Conservation (phyloP, 2,113 vertebrate species). For the Holacanthus passer region DNA sequence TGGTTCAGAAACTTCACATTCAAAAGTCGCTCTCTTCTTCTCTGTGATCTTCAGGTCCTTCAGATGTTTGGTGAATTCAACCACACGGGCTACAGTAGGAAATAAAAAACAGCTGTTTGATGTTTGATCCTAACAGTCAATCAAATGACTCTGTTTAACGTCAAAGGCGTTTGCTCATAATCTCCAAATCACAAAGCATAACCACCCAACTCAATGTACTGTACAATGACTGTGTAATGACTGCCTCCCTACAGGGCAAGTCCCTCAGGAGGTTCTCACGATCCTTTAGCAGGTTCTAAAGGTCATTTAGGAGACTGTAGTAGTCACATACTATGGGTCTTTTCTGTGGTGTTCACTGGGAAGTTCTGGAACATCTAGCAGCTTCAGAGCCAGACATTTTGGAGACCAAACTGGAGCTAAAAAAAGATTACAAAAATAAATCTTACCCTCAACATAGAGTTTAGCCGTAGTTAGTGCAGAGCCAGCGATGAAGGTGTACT, state of each 20-base stretch:
- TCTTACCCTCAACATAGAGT: constrained; percentile 93
- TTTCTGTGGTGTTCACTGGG: background rate
- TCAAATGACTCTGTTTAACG: background rate
- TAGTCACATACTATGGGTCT: too few species aligned
- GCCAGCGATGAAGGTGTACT: constrained; percentile 94
- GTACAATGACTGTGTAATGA: too few species aligned
- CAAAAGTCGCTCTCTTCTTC: constrained; percentile 96
- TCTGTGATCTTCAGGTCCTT: constrained; percentile 96
- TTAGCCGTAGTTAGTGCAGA: constrained; percentile 90
- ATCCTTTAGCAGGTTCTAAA: too few species aligned
- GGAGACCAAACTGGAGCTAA: background rate
- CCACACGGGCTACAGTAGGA: constrained; percentile 89
- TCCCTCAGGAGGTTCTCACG: too few species aligned
- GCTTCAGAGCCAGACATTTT: background rate
- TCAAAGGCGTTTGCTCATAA: too few species aligned
- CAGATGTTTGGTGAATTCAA: constrained; percentile 96
- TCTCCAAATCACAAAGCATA: too few species aligned
- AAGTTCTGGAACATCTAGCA: background rate
- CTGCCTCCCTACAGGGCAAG: too few species aligned
- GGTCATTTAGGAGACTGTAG: too few species aligned
- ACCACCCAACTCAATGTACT: too few species aligned
- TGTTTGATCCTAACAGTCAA: background rate
- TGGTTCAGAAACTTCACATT: constrained; percentile 95
- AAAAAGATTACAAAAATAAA: background rate
- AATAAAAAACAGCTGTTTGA: background rate